These are phyloP conservation scores for Araneus ventricosus DNA, from an alignment of 1,140 invertebrate genomes.

Conservation along the genomic window DNA sequence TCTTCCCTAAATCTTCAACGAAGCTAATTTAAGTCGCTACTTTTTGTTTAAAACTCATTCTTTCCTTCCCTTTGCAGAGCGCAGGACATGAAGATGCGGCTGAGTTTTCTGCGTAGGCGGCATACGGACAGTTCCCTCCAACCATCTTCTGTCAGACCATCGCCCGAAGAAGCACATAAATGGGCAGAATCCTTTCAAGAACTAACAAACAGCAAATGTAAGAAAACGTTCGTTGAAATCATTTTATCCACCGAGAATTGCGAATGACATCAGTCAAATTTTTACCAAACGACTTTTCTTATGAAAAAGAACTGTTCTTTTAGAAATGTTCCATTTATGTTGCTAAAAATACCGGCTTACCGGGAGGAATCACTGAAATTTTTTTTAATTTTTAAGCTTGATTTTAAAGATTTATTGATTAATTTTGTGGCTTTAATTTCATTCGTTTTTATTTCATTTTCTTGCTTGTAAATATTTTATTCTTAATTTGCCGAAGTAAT, in stretches of 20 bases:
- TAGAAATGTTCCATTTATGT: neutral
- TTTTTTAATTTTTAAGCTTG: too few relatives aligned
- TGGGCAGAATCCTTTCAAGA: constrained; percentile 82
- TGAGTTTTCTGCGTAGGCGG: constrained; percentile 80
- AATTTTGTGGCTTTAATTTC: too few relatives aligned
- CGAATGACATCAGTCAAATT: neutral
- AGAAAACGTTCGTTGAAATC: constrained; percentile 73
- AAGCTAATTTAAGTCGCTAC: neutral
- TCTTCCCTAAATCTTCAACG: neutral
- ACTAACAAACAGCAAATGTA: constrained; percentile 82
- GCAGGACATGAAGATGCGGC: constrained; percentile 80
- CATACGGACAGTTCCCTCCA: constrained; percentile 80
- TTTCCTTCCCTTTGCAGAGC: constrained; percentile 77
- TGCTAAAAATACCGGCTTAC: neutral
- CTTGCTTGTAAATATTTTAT: too few relatives aligned
- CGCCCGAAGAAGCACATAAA: constrained; percentile 81
- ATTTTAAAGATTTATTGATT: too few relatives aligned
- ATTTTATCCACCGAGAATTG: neutral
- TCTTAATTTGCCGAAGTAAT: too few relatives aligned
- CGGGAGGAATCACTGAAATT: too few relatives aligned
- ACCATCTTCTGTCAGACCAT: constrained; percentile 79
- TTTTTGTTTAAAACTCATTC: neutral
- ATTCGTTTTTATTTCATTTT: too few relatives aligned
- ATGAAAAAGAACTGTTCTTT: neutral
- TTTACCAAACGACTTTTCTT: neutral